phyloP scores from a whole-genome alignment of 2,888 invertebrate species.

The Zeuzera pyrina region DNA sequence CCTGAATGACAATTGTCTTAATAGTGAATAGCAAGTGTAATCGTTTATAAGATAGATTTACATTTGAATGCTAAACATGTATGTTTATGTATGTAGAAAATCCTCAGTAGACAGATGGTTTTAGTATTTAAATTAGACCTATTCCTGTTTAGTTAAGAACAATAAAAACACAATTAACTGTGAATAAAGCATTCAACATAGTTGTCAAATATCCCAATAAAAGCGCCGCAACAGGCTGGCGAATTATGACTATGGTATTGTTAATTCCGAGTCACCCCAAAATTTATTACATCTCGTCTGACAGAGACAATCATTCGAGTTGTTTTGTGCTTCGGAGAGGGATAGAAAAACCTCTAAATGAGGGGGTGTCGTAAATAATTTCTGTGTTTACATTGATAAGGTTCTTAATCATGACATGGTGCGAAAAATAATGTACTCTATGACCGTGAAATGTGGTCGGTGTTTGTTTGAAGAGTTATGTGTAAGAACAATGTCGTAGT shows the following conservation, averaged over 20 bases:
- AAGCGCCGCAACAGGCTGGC: constrained; percentile 42
- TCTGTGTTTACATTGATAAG: constrained; percentile 46
- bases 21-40: too few relatives aligned
- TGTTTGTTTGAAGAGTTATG: constrained; percentile 15
- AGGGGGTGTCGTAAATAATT: constrained; percentile 61
- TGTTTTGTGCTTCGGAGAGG: constrained; percentile 26
- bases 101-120: too few relatives aligned
- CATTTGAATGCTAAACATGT: too few relatives aligned
- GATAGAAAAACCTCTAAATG: constrained; percentile 45
- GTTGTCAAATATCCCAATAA: constrained; percentile 37
- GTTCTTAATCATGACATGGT: constrained; percentile 29
- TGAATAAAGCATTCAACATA: constrained; percentile 12
- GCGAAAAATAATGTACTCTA: constrained; percentile 19
- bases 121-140: too few relatives aligned
- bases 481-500: constrained; percentile 42
- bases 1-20: too few relatives aligned
- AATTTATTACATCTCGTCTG: constrained; percentile 42
- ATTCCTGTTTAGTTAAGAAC: too few relatives aligned
- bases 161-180: too few relatives aligned
- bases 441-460: constrained; percentile 16
- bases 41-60: too few relatives aligned
- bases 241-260: constrained; percentile 54
- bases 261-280: constrained; percentile 56
- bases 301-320: constrained; percentile 29
- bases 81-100: too few relatives aligned